These are phyloP conservation scores for Nesometra sesokonis DNA, from an alignment of 35 echinoderm and acorn worm genomes.

Conservation along the genomic window DNA sequence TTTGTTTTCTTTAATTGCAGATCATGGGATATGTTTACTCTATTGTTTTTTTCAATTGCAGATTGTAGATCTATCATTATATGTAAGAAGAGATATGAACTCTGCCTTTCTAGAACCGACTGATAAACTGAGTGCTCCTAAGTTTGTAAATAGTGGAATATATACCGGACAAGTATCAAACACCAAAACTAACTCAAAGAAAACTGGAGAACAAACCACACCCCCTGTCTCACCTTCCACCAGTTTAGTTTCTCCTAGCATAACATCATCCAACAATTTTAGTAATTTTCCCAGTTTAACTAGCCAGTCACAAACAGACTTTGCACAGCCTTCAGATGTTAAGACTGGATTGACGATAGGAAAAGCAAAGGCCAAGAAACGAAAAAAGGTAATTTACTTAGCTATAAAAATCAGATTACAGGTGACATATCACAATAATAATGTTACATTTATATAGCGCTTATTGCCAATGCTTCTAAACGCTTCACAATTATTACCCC, in stretches of 20 bases:
- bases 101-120: constrained; percentile 54
- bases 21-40: no score
- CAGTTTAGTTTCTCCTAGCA: neutral
- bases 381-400: constrained; percentile 9
- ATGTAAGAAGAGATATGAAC: constrained; percentile 59
- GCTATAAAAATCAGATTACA: no score
- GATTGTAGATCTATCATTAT: constrained; percentile 82
- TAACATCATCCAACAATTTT: constrained; percentile 2
- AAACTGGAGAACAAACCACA: neutral
- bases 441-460: no score
- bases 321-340: neutral
- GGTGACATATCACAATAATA: no score
- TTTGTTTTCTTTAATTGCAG: no score
- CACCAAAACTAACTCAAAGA: neutral
- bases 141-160: constrained; percentile 23
- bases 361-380: constrained; percentile 4
- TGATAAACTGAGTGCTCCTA: constrained; percentile 56
- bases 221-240: neutral
- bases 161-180: neutral
- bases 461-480: no score
- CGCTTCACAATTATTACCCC: no score
- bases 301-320: neutral
- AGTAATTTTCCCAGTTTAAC: neutral
- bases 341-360: neutral
- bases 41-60: constrained; percentile 19